Conservation (phyloP, 2,113 vertebrate genomes). For the Callionymus lyra region DNA sequence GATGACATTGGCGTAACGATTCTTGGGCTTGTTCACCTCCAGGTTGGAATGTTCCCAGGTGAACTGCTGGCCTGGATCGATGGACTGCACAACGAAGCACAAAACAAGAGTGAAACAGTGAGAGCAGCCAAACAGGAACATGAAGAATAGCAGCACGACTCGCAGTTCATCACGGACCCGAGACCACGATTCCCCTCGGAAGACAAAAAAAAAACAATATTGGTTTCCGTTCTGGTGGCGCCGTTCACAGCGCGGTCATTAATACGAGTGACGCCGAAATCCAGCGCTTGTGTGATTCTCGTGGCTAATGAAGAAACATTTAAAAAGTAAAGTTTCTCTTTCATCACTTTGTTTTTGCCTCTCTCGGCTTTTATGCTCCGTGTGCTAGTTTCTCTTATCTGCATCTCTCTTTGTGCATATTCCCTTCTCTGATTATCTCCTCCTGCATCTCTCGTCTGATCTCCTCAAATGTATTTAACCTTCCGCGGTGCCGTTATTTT, state of each 20-base stretch:
- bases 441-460: constrained; percentile 19
- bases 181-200: constrained; percentile 18
- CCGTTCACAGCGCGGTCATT: constrained; percentile 28
- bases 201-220: constrained; percentile 12
- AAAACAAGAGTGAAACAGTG: constrained; percentile 34
- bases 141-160: constrained; percentile 15
- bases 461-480: constrained; percentile 17
- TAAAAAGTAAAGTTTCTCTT: not conserved
- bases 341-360: constrained; percentile 1
- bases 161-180: constrained; percentile 13
- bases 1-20: constrained; percentile 96
- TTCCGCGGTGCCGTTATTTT: constrained; percentile 10
- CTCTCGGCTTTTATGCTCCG: not conserved
- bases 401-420: constrained; percentile 11
- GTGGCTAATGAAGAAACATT: too few species aligned
- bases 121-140: constrained; percentile 18
- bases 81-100: constrained; percentile 72
- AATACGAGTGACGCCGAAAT: constrained; percentile 3
- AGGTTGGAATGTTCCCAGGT: constrained; percentile 99
- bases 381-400: constrained; percentile 26
- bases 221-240: constrained; percentile 26
- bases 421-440: constrained; percentile 14
- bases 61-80: constrained; percentile 98
- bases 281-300: too few species aligned
- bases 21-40: constrained; percentile 97